Conservation (phyloP, 2,797 vertebrate species). For the Apogon talboti region DNA sequence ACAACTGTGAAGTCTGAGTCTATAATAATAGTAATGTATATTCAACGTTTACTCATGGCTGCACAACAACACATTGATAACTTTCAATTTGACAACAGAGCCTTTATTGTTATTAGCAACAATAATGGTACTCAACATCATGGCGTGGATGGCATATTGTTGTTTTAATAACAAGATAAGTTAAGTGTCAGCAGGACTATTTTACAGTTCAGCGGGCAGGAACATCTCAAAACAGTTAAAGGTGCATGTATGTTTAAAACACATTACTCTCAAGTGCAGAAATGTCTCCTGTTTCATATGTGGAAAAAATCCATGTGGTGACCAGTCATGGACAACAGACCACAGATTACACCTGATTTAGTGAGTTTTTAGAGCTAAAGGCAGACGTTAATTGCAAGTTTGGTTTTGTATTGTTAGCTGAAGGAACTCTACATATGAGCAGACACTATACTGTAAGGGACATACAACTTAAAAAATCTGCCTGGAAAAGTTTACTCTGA, state of each 20-base stretch:
- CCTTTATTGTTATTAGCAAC: slow-evolving; percentile 19
- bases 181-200: slow-evolving; percentile 31
- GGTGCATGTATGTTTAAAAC: too few species aligned
- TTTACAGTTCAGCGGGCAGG: slow-evolving; percentile 24
- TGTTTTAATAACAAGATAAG: slow-evolving; percentile 12
- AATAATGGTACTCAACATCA: slow-evolving; percentile 31
- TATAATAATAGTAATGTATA: slow-evolving; percentile 1
- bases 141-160: slow-evolving; percentile 15
- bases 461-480: not conserved
- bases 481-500: slow-evolving; percentile 4
- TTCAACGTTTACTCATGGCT: slow-evolving; percentile 27
- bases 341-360: too few species aligned
- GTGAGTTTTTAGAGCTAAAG: not conserved
- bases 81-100: slow-evolving; percentile 21
- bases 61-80: slow-evolving; percentile 16
- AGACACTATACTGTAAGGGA: not conserved
- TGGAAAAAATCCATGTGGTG: too few species aligned
- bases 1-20: slow-evolving; percentile 8
- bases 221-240: slow-evolving; percentile 4
- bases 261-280: too few species aligned
- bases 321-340: too few species aligned
- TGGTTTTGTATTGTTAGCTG: not conserved
- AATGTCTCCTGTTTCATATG: too few species aligned
- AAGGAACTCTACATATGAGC: slow-evolving; percentile 3
- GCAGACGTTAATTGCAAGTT: not conserved